phyloP scores from a whole-genome alignment of 2,113 vertebrate species.

The Abramis brama region DNA sequence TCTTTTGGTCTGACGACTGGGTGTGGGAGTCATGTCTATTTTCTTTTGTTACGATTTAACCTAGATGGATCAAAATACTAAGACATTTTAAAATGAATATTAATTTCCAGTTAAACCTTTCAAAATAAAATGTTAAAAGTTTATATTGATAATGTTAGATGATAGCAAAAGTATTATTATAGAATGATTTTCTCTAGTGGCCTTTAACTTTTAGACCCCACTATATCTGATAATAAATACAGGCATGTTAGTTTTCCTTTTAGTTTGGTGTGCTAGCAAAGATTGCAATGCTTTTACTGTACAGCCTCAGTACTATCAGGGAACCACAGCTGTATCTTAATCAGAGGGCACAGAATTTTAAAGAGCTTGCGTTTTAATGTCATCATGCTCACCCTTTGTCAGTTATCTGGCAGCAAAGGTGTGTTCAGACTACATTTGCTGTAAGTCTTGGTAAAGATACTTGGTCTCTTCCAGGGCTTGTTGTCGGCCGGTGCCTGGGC shows the following conservation, averaged over 20 bases:
- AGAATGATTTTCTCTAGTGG: not conserved
- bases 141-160: not conserved
- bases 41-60: no score
- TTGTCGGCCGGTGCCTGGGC: conserved; percentile 91
- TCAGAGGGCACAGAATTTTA: conserved; percentile 28
- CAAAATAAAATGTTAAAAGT: not conserved
- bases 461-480: conserved; percentile 75
- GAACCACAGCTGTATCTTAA: conserved; percentile 37
- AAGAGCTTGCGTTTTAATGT: conserved; percentile 1
- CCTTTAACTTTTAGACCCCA: not conserved
- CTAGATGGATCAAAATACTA: no score
- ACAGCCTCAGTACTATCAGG: conserved; percentile 28
- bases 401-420: conserved; percentile 27
- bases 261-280: conserved; percentile 11
- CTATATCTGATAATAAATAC: not conserved
- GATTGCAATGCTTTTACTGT: not conserved
- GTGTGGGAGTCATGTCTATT: no score
- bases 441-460: not conserved
- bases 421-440: conserved; percentile 43
- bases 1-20: no score
- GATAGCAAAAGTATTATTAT: not conserved
- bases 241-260: conserved; percentile 5
- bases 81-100: not conserved
- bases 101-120: not conserved
- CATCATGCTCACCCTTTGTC: conserved; percentile 15